Percentiles rank a stretch among this genome's conserved stretches.
These are phyloP conservation scores for Oceanites oceanicus DNA, from an alignment of 2,113 vertebrate species.

Conservation along the genomic window DNA sequence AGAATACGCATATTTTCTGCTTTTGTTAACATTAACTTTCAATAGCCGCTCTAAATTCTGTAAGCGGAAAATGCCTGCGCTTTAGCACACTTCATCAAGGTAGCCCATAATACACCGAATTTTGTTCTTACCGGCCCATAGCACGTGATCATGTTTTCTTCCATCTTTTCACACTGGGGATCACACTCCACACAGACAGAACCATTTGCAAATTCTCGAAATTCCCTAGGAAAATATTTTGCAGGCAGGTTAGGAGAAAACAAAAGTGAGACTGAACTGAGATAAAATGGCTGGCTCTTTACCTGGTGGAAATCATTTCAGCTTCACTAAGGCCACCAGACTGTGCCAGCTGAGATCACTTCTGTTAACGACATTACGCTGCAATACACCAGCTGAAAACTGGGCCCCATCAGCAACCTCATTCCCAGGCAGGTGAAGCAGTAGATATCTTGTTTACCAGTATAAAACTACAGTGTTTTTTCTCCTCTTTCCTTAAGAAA, in stretches of 20 bases:
- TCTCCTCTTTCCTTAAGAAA: not conserved
- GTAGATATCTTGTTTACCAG: not conserved
- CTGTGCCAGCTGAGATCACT: not conserved
- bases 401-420: not conserved
- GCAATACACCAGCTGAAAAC: not conserved
- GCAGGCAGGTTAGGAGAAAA: not conserved
- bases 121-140: slow-evolving; percentile 84
- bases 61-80: not conserved
- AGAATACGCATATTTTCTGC: not conserved
- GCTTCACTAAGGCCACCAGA: not conserved
- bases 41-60: not conserved
- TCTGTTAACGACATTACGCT: not conserved
- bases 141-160: slow-evolving; percentile 85
- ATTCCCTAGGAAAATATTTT: slow-evolving; percentile 79
- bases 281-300: not conserved
- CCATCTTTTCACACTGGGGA: slow-evolving; percentile 90
- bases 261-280: not conserved
- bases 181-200: slow-evolving; percentile 93
- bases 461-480: not conserved
- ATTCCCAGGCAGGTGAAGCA: not conserved
- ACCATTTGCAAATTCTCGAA: slow-evolving; percentile 90
- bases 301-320: not conserved
- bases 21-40: not conserved
- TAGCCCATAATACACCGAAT: accelerated
- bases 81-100: not conserved